A percentile compares a stretch with the other conserved stretches of the same genome.
Evolutionary conservation across 2,113 vertebrate species (phyloP).

Genomic region (Cottus gobio): DNA sequence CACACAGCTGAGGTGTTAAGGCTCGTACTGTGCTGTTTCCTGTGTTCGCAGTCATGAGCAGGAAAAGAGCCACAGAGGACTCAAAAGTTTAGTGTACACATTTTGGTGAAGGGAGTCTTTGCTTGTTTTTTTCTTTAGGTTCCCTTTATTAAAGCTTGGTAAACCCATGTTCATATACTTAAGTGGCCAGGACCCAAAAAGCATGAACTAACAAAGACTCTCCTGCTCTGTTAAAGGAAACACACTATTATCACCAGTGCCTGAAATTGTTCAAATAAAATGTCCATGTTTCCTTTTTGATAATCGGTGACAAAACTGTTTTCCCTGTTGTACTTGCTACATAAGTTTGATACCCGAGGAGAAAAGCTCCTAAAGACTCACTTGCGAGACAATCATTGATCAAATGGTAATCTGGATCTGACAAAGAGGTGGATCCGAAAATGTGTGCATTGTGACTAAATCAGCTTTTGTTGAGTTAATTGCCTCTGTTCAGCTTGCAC

Average conservation of each 20-base stretch:
- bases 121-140: not conserved
- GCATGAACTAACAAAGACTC: slow-evolving; percentile 37
- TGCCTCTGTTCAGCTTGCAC: slow-evolving; percentile 4
- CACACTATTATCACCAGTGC: slow-evolving; percentile 27
- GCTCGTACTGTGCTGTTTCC: slow-evolving; percentile 14
- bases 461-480: slow-evolving; percentile 5
- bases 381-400: slow-evolving; percentile 67
- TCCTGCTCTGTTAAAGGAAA: slow-evolving; percentile 33
- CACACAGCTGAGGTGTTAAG: not conserved
- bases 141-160: slow-evolving; percentile 13
- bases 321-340: not conserved
- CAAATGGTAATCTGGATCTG: slow-evolving; percentile 12
- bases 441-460: not conserved
- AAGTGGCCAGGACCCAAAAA: slow-evolving; percentile 16
- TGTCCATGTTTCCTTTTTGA: slow-evolving; percentile 29
- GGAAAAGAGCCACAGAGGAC: slow-evolving; percentile 47
- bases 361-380: slow-evolving; percentile 3
- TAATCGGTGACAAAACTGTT: slow-evolving; percentile 5
- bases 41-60: slow-evolving; percentile 29
- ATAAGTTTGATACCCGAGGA: not conserved
- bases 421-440: slow-evolving; percentile 6
- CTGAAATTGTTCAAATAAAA: slow-evolving; percentile 43
- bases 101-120: slow-evolving; percentile 52
- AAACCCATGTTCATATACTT: slow-evolving; percentile 17
- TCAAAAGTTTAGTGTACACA: slow-evolving; percentile 38